Evolutionary conservation across 1,140 invertebrate genomes (phyloP).

Genomic region (Drosophila prosaltans): DNA sequence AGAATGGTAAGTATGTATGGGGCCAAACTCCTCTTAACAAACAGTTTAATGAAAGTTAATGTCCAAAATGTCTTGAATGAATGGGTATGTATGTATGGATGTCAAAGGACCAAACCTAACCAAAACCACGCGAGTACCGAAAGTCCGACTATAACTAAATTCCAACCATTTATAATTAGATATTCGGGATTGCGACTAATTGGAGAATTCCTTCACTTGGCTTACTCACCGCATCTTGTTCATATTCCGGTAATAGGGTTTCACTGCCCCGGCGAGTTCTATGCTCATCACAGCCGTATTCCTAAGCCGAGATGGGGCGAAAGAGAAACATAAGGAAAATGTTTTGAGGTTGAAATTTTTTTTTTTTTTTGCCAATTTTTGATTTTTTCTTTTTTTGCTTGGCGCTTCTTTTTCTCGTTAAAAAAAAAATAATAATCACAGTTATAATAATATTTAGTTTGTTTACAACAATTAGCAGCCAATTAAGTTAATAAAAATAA

Average conservation of each 20-base stretch:
- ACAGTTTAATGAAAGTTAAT: too few relatives aligned
- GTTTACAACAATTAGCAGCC: constrained; percentile 68
- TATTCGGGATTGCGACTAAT: neutral
- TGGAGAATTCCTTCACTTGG: neutral
- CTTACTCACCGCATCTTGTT: constrained; percentile 87
- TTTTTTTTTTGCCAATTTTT: constrained; percentile 14
- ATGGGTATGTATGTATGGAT: too few relatives aligned
- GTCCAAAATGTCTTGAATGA: too few relatives aligned
- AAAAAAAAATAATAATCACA: neutral
- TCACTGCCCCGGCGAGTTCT: constrained; percentile 86
- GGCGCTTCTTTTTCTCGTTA: constrained; percentile 17
- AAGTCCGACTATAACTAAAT: neutral
- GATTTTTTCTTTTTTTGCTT: constrained; percentile 4
- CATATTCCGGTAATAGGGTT: constrained; percentile 88
- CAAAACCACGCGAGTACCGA: too few relatives aligned
- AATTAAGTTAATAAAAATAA: constrained; percentile 65
- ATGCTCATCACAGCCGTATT: constrained; percentile 86
- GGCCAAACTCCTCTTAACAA: too few relatives aligned
- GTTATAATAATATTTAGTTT: neutral
- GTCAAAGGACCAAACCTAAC: too few relatives aligned
- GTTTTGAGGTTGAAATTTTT: constrained; percentile 26
- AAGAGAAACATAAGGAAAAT: constrained; percentile 59
- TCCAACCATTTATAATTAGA: neutral
- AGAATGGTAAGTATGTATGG: too few relatives aligned
- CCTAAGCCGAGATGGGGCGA: constrained; percentile 74